Base-by-base conservation (phyloP, 1,140 invertebrate species). In the Camponotus floridanus region DNA sequence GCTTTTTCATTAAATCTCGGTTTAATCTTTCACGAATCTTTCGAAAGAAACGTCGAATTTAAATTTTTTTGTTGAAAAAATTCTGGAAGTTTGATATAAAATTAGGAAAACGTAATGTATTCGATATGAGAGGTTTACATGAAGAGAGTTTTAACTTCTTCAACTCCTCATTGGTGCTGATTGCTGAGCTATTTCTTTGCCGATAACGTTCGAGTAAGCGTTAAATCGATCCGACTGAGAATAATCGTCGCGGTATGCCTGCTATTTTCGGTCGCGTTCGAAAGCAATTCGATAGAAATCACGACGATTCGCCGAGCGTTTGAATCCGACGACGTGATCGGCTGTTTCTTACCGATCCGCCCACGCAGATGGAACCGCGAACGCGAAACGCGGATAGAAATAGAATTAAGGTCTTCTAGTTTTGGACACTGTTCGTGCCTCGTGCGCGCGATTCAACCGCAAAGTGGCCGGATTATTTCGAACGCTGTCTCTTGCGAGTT, bases 181-280 rank as follows among this genome's bases (percentile, higher is more conserved):
- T 45, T 48, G 13, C 55, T 33, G 18, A 11, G 51, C 8, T 83
- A 62, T 83, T 65, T 81, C 33, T 21, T 51, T 3, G 4, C 21
- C 61, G 68, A 88, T 74, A 87, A 85, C 76, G 64, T 89, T 91
- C 62, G 79, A 76, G 33, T 68, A 61, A 11, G n/a, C 55, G 59
- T 86, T 74, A 55, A 89, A 86, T 83, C 57, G 61, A 71, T 59
- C 57, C 62, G 21, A 67, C 45, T 68, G 79, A 90, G 87, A 91
- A 92, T 92, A 92, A 83, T 64, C 87, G 88, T 88, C 84, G 81
- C 83, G 91, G 87, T 88, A 91, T 91, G 88, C 48, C 73, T 31
- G 74, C 85, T 92, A 92, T 92, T 92, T 90, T 88, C 65, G 86
- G 65, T 45, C 80, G 48, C 67, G 64, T 88, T 91, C 84, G 55